Evolutionary conservation across 2,888 invertebrate genomes (phyloP), one percentile per base, ranked within the genome.

Genomic region (Pseudolycoriella hygida): DNA sequence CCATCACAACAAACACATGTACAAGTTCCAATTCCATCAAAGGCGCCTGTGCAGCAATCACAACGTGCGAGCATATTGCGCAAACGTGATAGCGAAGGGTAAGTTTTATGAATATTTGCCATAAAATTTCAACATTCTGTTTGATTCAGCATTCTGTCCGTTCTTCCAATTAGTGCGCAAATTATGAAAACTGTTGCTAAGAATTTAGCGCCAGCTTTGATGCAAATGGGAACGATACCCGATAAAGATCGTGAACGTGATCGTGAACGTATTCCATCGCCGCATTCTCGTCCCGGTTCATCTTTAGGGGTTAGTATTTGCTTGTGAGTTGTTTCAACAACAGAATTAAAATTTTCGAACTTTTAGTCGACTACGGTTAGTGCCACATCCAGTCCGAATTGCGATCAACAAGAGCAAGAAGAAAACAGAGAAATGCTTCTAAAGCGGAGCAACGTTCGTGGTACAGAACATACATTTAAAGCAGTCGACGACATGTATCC

Each of bases 31-130:
- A 44, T 48, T 14, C 45, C 50, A 2, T 47, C 48, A 8, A 51
- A 49, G 37, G 10, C 50, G 1, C 48, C 47, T 1, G 40, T 38
- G 1, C 14, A 19, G 4, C 19, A 40, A n/a, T 42, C 44, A 12
- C 40, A 45, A 14, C 19, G 47, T 11, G 31, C 43, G 15, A 37
- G 86, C 56, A 84, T 93, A 66, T 67, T 93, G 47, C 71, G 92
- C 48, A 93, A 93, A 67, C 71, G 92, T 34, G 90, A 90, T 53
- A 74, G 78, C 43, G 90, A 90, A 47, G 77, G 77, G 77, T 77
- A 59, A 61, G 64, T 53, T 32, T 8, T 11, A n/a, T 14, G 42
- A 17, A 42, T 20, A 14, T 20, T 25, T 19, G 8, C 14, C 12
- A 38, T 25, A 25, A 25, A 25, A 25, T 25, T 25, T 25, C 25